Evolutionary conservation across 2,888 invertebrate species (phyloP).

Genomic region (Tetragnatha montana): DNA sequence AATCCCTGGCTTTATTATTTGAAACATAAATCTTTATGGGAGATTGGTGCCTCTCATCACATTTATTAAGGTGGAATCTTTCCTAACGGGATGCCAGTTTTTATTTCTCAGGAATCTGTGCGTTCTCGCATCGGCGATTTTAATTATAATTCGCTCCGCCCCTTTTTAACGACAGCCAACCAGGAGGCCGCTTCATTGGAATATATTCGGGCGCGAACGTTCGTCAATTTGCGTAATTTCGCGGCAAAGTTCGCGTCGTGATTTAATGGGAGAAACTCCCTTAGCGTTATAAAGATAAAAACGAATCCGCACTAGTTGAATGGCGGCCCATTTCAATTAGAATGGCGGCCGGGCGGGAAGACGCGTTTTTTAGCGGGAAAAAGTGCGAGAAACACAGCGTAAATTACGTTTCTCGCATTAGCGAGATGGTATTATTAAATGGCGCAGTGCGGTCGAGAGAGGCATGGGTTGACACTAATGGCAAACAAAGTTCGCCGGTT

Average conservation of each 20-base stretch:
- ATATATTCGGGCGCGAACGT: constrained; percentile 9
- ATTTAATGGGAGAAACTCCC: constrained; percentile 21
- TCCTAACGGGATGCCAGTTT: constrained; percentile 26
- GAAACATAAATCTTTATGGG: constrained; percentile 50
- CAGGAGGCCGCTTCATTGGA: constrained; percentile 22
- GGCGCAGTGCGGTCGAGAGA: not conserved
- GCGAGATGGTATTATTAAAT: not conserved
- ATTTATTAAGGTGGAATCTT: constrained; percentile 19
- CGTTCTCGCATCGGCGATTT: constrained; percentile 41
- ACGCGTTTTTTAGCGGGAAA: not conserved
- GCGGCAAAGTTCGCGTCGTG: constrained; percentile 3
- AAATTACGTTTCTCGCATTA: not conserved
- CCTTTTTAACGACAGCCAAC: constrained; percentile 37
- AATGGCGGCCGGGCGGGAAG: not conserved
- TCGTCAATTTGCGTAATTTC: constrained; percentile 36
- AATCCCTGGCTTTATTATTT: constrained; percentile 17
- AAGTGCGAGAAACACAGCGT: not conserved
- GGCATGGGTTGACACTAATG: not conserved
- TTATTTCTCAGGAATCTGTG: constrained; percentile 23
- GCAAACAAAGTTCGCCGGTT: not conserved
- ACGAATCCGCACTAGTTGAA: too few relatives aligned
- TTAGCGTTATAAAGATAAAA: not conserved
- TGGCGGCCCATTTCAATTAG: too few relatives aligned
- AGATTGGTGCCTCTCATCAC: constrained; percentile 27
- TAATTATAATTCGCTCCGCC: constrained; percentile 41